These are phyloP conservation scores for Hemibagrus guttatus DNA, from an alignment of 2,797 vertebrate genomes.

Conservation along the genomic window DNA sequence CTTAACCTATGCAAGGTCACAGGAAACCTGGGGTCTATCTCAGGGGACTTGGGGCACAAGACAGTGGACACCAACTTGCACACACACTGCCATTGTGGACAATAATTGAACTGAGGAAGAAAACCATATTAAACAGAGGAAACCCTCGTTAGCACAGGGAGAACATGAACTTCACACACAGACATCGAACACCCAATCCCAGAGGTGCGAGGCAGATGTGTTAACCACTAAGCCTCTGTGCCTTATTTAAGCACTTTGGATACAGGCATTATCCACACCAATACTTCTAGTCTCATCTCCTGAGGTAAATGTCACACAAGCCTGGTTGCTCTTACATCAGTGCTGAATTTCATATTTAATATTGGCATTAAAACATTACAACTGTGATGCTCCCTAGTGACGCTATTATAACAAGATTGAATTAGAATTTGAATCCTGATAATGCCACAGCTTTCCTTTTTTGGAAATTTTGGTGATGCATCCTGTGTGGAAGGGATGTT, in stretches of 20 bases:
- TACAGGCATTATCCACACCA: background rate
- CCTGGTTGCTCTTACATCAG: background rate
- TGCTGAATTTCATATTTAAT: background rate
- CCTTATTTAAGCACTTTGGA: background rate
- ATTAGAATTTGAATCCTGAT: background rate
- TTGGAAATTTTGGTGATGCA: background rate
- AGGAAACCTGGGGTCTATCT: no score
- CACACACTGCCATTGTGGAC: no score
- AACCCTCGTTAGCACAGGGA: no score
- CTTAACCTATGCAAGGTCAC: no score
- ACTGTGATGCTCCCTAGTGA: background rate
- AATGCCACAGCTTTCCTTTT: background rate
- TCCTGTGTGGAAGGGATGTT: background rate
- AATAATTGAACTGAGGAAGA: no score
- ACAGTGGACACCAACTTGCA: no score
- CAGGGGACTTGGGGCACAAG: no score
- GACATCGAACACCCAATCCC: no score
- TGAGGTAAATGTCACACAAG: background rate
- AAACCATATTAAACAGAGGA: no score
- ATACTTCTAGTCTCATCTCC: background rate
- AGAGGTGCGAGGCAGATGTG: no score
- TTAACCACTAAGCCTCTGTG: no score
- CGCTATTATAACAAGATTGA: background rate
- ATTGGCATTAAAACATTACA: background rate
- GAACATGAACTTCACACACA: no score